These are phyloP conservation scores for Pantala flavescens DNA, from an alignment of 1,140 invertebrate genomes.

Conservation along the genomic window DNA sequence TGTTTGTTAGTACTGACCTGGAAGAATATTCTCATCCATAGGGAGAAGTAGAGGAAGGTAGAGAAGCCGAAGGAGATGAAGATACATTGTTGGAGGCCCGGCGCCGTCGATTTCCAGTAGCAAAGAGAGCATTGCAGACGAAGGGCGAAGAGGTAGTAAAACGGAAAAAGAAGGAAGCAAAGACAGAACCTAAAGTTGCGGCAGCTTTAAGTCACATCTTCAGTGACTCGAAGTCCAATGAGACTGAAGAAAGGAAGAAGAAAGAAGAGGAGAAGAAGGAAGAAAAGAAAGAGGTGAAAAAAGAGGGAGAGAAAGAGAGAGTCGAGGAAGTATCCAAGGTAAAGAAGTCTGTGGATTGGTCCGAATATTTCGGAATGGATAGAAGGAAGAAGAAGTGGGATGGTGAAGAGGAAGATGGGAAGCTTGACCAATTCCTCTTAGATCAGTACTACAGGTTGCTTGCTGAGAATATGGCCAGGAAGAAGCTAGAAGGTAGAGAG, in stretches of 20 bases:
- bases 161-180: not conserved
- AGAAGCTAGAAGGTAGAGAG: slow-evolving; percentile 11
- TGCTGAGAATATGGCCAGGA: slow-evolving; percentile 23
- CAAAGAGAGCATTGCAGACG: not conserved
- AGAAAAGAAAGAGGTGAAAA: not conserved
- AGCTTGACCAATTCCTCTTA: slow-evolving; percentile 41
- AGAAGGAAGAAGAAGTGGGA: slow-evolving; percentile 55
- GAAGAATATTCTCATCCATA: too few species aligned
- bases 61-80: too few species aligned
- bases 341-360: slow-evolving; percentile 76
- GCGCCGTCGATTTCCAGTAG: not conserved
- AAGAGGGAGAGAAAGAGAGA: not conserved
- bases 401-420: slow-evolving; percentile 30
- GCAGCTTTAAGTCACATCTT: not conserved
- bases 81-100: too few species aligned
- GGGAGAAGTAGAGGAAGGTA: too few species aligned
- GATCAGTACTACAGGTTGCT: slow-evolving; percentile 39
- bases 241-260: not conserved
- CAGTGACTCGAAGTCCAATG: not conserved
- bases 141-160: not conserved
- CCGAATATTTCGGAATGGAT: slow-evolving; percentile 72
- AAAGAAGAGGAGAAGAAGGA: not conserved
- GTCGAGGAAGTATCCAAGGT: slow-evolving; percentile 31
- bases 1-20: too few species aligned
- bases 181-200: slow-evolving; percentile 10